A percentile compares a stretch with the other conserved stretches of the same genome.
These are phyloP conservation scores for Tretioscincus oriximinensis DNA, from an alignment of 2,113 vertebrate genomes.

Conservation along the genomic window DNA sequence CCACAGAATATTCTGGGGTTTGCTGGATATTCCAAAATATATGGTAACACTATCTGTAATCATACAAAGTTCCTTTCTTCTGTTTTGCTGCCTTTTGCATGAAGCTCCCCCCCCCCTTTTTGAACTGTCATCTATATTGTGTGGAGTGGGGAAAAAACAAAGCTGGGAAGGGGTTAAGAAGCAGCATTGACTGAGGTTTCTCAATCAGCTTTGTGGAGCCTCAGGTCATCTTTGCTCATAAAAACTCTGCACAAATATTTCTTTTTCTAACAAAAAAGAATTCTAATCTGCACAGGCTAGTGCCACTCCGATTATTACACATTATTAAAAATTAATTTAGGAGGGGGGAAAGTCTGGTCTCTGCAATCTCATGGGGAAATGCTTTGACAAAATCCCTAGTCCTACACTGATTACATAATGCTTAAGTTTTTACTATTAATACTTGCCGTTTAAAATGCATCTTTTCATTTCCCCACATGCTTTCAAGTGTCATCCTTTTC, in stretches of 20 bases:
- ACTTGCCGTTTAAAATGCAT: not conserved
- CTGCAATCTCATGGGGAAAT: constrained; percentile 57
- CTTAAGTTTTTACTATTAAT: constrained; percentile 25
- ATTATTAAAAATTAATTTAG: constrained; percentile 88
- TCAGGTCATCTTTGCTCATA: constrained; percentile 85
- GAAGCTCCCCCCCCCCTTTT: constrained; percentile 46
- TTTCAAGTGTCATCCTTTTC: constrained; percentile 30
- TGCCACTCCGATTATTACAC: constrained; percentile 82
- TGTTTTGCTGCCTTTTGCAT: not conserved
- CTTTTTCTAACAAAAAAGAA: constrained; percentile 76
- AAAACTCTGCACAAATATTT: constrained; percentile 82
- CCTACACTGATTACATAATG: constrained; percentile 9
- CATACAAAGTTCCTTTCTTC: not conserved
- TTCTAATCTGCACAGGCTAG: constrained; percentile 78
- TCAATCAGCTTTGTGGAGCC: constrained; percentile 79
- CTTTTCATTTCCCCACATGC: not conserved
- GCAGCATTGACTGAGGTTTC: constrained; percentile 69
- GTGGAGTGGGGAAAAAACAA: constrained; percentile 34
- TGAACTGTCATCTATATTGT: constrained; percentile 21
- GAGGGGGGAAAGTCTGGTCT: constrained; percentile 59
- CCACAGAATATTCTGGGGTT: no score
- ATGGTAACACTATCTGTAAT: no score
- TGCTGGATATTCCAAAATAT: no score
- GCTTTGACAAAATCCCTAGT: constrained; percentile 35
- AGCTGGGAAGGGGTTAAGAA: constrained; percentile 72